Evolutionary conservation across 92 coral and sea anemone genomes (phyloP).

Genomic region (Parazoanthus atlanticus): DNA sequence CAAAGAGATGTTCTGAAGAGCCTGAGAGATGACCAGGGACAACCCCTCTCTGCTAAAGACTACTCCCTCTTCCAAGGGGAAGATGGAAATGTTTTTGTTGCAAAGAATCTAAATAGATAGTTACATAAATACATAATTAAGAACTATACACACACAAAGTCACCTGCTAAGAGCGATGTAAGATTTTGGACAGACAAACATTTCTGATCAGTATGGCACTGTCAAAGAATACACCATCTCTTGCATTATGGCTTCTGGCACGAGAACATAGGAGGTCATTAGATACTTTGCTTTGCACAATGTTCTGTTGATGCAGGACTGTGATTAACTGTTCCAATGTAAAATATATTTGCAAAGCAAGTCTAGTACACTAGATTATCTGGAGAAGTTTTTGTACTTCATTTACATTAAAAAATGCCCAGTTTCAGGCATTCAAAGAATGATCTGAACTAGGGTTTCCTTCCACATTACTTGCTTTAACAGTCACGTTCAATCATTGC

Average conservation of each 20-base stretch:
- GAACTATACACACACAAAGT: neutral
- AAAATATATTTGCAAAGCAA: neutral
- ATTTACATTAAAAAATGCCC: neutral
- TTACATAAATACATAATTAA: neutral
- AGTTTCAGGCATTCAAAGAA: neutral
- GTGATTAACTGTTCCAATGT: neutral
- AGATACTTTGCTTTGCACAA: neutral
- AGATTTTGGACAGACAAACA: neutral
- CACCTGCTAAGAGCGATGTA: neutral
- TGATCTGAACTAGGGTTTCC: too few relatives aligned
- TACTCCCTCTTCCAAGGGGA: slow-evolving; percentile 83
- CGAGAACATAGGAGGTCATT: neutral
- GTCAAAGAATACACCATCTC: neutral
- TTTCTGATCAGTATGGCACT: neutral
- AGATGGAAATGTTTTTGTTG: slow-evolving; percentile 78
- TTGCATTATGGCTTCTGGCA: neutral
- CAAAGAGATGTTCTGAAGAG: slow-evolving; percentile 66
- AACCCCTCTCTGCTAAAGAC: slow-evolving; percentile 72
- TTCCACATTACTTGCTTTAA: too few relatives aligned
- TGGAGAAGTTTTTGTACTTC: neutral
- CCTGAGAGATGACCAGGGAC: slow-evolving; percentile 75
- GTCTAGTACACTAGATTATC: neutral
- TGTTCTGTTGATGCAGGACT: slow-evolving; percentile 14
- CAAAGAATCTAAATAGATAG: slow-evolving; percentile 55
- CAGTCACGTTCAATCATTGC: too few relatives aligned